Conservation (phyloP, 1,140 invertebrate species). For the Pseudomyrmex cubaensis region DNA sequence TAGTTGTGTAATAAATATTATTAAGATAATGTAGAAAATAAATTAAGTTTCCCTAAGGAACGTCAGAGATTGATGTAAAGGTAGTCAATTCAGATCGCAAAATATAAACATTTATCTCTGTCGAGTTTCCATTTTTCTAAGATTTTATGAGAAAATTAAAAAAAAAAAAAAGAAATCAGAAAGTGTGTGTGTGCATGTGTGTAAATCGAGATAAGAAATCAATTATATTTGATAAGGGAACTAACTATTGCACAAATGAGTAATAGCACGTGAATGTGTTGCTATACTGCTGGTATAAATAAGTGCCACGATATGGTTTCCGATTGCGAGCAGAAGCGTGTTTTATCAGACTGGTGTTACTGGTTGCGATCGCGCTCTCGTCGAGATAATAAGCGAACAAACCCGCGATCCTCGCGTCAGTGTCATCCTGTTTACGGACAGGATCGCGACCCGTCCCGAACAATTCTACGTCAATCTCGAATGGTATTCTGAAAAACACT, state of each 20-base stretch:
- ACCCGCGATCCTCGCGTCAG: slow-evolving; percentile 18
- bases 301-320: not conserved
- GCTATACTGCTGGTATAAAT: not conserved
- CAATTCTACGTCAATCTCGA: not conserved
- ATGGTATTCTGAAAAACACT: slow-evolving; percentile 28
- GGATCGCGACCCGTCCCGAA: not conserved
- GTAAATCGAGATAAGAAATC: not conserved
- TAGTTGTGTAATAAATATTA: not conserved
- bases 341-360: slow-evolving; percentile 47
- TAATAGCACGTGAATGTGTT: not conserved
- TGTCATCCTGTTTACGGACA: slow-evolving; percentile 30
- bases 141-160: not conserved
- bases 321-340: slow-evolving; percentile 15
- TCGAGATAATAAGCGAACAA: slow-evolving; percentile 50
- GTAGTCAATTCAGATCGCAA: not conserved
- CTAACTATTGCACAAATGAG: not conserved
- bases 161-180: not conserved
- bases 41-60: slow-evolving; percentile 2
- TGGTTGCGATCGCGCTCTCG: slow-evolving; percentile 30
- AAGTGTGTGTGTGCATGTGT: no score
- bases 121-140: slow-evolving; percentile 30
- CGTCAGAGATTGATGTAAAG: not conserved
- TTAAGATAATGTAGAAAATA: not conserved
- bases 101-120: not conserved
- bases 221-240: not conserved